phyloP scores from a whole-genome alignment of 2,797 vertebrate species.

The Characodon lateralis region DNA sequence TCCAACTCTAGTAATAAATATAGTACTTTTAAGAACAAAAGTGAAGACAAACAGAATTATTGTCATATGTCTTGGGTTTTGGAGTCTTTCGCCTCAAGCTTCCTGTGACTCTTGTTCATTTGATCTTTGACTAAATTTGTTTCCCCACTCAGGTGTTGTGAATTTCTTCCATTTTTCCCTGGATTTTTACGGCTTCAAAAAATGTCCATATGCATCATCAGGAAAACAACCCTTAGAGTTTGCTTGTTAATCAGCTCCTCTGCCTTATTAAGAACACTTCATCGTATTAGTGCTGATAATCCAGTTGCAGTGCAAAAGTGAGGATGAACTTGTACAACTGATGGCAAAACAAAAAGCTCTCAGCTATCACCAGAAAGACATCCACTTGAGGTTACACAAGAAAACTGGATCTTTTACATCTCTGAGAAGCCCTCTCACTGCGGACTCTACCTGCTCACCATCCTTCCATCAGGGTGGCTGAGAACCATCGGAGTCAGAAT shows the following conservation, averaged over 20 bases:
- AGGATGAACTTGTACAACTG: background rate
- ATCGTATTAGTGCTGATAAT: background rate
- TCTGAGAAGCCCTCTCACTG: background rate
- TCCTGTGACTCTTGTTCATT: background rate
- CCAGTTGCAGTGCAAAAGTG: background rate
- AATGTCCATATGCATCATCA: background rate
- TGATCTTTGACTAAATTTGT: background rate
- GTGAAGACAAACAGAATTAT: background rate
- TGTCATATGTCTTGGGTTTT: background rate
- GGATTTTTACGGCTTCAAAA: background rate
- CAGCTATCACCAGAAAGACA: background rate
- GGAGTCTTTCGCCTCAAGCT: background rate
- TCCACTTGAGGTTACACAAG: background rate
- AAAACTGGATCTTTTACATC: background rate
- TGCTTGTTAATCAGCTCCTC: background rate
- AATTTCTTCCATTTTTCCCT: background rate
- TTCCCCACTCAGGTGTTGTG: background rate
- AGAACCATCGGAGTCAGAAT: background rate
- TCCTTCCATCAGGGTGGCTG: background rate
- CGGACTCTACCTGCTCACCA: background rate
- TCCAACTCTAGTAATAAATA: conserved; percentile 14
- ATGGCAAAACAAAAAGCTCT: background rate
- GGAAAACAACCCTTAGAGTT: too few species aligned
- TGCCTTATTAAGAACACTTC: background rate
- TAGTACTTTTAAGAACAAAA: background rate